Evolutionary conservation across 2,113 vertebrate genomes (phyloP), one percentile per base, ranked within the genome.

Genomic region (Cottus gobio): DNA sequence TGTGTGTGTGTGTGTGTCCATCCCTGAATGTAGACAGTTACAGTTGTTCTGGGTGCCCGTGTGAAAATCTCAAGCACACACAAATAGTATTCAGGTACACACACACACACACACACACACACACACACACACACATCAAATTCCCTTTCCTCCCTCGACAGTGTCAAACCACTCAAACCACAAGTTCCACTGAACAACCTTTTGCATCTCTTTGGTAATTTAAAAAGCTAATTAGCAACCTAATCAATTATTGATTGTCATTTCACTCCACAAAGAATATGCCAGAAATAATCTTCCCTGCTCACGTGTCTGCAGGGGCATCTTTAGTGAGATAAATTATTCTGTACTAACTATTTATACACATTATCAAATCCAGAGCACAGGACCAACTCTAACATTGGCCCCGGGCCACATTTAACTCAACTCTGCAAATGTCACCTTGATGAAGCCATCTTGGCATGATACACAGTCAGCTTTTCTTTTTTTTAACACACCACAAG

Each of bases 281-380:
- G 54, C 56, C 83, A 58, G 69, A 71, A 84, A 88, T 75, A 75
- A 65, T 71, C 26, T 28, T 22, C 5, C 64, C 28, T 57, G 44
- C 30, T 64, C 11, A n/a, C 0, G 1, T 83, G 73, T 84, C 83
- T 72, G 61, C 46, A 72, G 46, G 39, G 10, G 12, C 60, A 24
- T 82, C 67, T 73, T 85, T 72, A 90, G 85, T 84, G 68, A 92
- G 82, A 92, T 85, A 83, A 84, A 90, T 83, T 64, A 81, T 82
- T 66, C 65, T 62, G 37, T 56, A 64, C 77, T 48, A 36, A 87
- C 15, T 85, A 54, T 85, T 82, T 69, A 82, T 70, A 84, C 57
- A 87, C 60, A 71, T 69, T 77, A 62, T 75, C 66, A 85, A 77
- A 88, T 79, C 39, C 64, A 77, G 86, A 68, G 84, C 71, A 71